Evolutionary conservation across 1,140 invertebrate species (phyloP), one percentile per base, ranked within the genome.

Genomic region (Liolophura sinensis): DNA sequence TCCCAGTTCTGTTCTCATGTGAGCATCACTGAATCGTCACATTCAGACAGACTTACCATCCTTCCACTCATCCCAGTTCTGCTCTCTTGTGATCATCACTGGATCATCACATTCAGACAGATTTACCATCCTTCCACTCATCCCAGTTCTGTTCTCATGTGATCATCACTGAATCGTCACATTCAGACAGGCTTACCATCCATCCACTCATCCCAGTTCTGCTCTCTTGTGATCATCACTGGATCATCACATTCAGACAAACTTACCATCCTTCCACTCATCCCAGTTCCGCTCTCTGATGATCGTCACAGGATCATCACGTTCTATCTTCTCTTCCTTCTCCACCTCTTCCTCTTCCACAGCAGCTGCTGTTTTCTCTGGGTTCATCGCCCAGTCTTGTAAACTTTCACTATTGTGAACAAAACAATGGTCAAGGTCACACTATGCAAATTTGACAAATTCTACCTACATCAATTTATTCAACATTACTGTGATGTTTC

Each of bases 181-280:
- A 54, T 20, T 40, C 31, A 40, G 31, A 54, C 51, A 54, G 7
- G 7, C 51, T 54, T 54, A 24, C n/a, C 51, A 20, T 20, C 18
- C 18, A 5, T 54, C 18, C 18, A 20, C n/a, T 24, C 51, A 54
- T 54, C 51, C 51, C 18, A 5, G 24, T 54, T 54, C 24, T 7
- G 12, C 51, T 20, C 51, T 20, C n/a, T 54, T 7, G 12, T 24
- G 51, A 20, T 54, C 51, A 20, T 24, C 18, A 20, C 18, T 20
- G 18, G n/a, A 54, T 7, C 18, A 20, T 20, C 24, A 24, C 24
- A 54, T 20, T 40, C 31, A 40, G 31, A 3, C 3, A 54, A 7
- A 20, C 51, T 70, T 67, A 82, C 84, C 91, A 86, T 97, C 95
- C 84, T 95, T 97, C 79, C 92, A 97, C 71, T 97, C 95, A 84